Base-by-base conservation (phyloP, 2,888 invertebrate species). In the Sminthurinus aureus region DNA sequence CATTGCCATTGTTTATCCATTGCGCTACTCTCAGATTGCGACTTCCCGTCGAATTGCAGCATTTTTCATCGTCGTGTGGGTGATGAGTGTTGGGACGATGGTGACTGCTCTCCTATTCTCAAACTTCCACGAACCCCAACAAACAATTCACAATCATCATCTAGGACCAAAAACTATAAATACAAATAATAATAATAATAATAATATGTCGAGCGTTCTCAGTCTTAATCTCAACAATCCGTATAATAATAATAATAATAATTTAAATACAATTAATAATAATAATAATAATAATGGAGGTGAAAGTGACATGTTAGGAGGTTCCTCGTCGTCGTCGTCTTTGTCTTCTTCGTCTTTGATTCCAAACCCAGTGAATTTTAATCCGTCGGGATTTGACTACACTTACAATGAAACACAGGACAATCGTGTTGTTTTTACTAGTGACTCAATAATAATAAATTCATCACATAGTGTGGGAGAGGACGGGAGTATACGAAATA, bases 21-120 rank as follows among this genome's bases (percentile, higher is more conserved):
- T 96, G 84, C 95, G 95, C 89, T 96, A 96, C 90, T 93, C 94
- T 50, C 94, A 94, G 80, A 92, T 95, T 83, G 94, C 95, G 26
- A 95, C 94, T 69, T 93, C 94, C 0, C 93, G 92, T 88, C 94
- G 94, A 92, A 94, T 94, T 9, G 91, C 93, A 83, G 91, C 93
- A 82, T 94, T 94, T 87, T 91, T 95, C 85, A 93, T 92, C 4
- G 91, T 92, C 83, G 93, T 94, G 52, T 95, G 95, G 88, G 38
- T 87, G n/a, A 75, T 88, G 67, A 89, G 86, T 87, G 80, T 88
- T 20, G 87, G 88, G 9, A 85, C 88, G 8, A 86, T 86, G 20
- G 83, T 89, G 75, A 85, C 88, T 8, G 85, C 88, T 69, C 85
- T 87, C 85, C 73, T 88, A 85, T 74, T 89, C 86, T 64, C 85